phyloP scores from a whole-genome alignment of 2,113 vertebrate species.

The Neomonachus schauinslandi region DNA sequence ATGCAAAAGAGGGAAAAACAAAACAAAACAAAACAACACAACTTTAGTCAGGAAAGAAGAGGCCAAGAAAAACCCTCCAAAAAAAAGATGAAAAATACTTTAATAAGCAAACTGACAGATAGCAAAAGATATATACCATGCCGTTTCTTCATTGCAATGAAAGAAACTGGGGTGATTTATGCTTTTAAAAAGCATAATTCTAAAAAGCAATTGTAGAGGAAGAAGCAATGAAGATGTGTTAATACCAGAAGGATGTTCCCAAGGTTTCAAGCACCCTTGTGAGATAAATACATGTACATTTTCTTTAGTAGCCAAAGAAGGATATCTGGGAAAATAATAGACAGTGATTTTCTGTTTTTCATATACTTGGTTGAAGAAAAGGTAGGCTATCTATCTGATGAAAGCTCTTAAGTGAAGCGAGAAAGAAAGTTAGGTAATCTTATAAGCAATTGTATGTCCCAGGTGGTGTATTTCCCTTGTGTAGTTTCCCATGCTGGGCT shows the following conservation, averaged over 20 bases:
- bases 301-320: not conserved
- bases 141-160: not conserved
- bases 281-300: conserved; percentile 24
- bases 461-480: not conserved
- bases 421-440: not conserved
- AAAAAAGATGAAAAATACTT: conserved; percentile 47
- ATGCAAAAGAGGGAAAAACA: not conserved
- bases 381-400: not conserved
- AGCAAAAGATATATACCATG: not conserved
- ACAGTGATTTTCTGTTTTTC: not conserved
- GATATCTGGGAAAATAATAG: not conserved
- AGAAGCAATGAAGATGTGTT: not conserved
- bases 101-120: conserved; percentile 34
- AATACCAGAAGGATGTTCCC: not conserved
- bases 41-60: not conserved
- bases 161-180: conserved; percentile 40
- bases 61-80: not conserved
- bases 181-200: not conserved
- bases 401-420: conserved; percentile 5
- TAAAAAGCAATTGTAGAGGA: conserved; percentile 20
- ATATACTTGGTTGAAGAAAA: not conserved
- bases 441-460: not conserved
- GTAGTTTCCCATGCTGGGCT: conserved; percentile 30
- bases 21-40: not conserved
- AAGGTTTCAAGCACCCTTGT: conserved; percentile 18